Percentiles rank a stretch among this genome's conserved stretches.
phyloP scores from a whole-genome alignment of 2,113 vertebrate species.

The Chloebia gouldiae region DNA sequence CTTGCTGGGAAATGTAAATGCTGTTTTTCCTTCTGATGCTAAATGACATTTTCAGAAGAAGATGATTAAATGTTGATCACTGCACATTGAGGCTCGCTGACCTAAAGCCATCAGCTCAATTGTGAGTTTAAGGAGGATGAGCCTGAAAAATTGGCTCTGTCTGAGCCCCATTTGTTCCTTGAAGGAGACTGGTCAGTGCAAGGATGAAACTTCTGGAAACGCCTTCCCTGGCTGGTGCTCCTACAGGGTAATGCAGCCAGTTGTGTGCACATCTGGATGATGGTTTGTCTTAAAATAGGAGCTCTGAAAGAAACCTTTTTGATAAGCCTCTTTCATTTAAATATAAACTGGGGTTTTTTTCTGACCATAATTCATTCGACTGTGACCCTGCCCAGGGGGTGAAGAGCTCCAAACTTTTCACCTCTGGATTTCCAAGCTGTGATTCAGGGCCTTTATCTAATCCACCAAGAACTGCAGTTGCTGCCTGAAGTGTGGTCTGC shows the following conservation, averaged over 20 bases:
- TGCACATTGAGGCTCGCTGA: not conserved
- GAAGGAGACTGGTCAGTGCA: fast-evolving
- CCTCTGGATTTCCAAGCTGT: not conserved
- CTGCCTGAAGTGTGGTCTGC: not conserved
- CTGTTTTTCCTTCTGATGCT: not conserved
- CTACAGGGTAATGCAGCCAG: fast-evolving
- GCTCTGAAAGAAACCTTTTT: not conserved
- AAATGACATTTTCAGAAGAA: not conserved
- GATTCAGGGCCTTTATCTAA: not conserved
- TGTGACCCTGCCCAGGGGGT: not conserved
- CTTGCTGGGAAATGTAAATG: not conserved
- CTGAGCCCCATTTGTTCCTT: not conserved
- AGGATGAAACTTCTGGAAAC: not conserved
- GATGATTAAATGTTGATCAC: not conserved
- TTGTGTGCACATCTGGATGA: not conserved
- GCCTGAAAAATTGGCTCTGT: not conserved
- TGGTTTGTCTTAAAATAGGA: not conserved
- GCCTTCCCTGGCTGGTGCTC: not conserved
- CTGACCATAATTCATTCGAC: fast-evolving
- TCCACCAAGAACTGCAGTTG: not conserved
- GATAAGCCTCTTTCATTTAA: not conserved
- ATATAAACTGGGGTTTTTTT: not conserved
- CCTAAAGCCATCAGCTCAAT: not conserved
- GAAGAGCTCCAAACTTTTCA: not conserved
- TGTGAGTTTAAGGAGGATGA: not conserved